phyloP scores from a whole-genome alignment of 2,113 vertebrate genomes.

The Xenus cinereus region DNA sequence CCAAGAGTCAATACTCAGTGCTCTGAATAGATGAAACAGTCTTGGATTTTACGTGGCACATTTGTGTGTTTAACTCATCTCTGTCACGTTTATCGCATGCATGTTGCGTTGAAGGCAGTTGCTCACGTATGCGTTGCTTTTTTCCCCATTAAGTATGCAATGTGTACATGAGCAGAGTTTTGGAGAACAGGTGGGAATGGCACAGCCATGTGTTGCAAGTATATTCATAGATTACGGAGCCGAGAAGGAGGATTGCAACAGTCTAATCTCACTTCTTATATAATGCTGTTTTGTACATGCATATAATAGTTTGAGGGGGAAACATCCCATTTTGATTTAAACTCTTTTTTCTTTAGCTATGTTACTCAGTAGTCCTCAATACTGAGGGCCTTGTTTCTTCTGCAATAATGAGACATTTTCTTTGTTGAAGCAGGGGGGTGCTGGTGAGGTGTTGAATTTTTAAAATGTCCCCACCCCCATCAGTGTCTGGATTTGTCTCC shows the following conservation, averaged over 20 bases:
- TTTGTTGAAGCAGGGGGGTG: neutral
- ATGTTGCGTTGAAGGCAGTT: neutral
- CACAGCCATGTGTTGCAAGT: neutral
- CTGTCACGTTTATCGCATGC: neutral
- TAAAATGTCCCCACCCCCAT: accelerated
- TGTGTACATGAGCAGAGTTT: neutral
- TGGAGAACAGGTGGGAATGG: neutral
- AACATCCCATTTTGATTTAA: neutral
- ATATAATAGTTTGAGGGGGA: neutral
- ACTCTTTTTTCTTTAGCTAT: neutral
- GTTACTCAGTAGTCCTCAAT: neutral
- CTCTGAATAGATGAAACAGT: neutral
- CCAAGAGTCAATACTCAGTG: neutral
- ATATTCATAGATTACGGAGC: neutral
- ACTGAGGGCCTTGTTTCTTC: neutral
- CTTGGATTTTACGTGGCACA: neutral
- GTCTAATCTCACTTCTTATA: neutral
- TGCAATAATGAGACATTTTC: neutral
- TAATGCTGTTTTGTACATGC: neutral
- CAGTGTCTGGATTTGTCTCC: neutral
- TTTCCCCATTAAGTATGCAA: neutral
- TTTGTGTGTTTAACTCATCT: neutral
- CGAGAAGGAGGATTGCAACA: neutral
- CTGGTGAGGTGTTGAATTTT: neutral
- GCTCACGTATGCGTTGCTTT: accelerated